Evolutionary conservation across 2,888 invertebrate genomes (phyloP), one percentile per base, ranked within the genome.

Genomic region (Beris morrisii): DNA sequence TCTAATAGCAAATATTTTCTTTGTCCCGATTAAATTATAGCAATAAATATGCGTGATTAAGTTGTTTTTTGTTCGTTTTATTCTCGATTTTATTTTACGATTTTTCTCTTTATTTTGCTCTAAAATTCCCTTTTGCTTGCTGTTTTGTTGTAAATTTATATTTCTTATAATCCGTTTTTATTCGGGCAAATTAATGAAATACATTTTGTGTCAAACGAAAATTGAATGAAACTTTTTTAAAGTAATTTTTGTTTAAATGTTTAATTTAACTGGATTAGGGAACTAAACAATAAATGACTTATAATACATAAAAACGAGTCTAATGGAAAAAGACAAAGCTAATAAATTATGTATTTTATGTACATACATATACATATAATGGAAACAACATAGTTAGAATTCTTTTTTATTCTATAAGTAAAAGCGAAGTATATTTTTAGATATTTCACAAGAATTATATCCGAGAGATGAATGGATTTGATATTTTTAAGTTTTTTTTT

Each of bases 11-110:
- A 48, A 50, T 46, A 46, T 38, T 57, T 44, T 53, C 45, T 53
- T 6, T 50, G 38, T 58, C 13, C 53, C 38, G 50, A 58, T 44
- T 38, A 58, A 66, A 66, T 66, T 65, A 65, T 65, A 65, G 56
- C 44, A 66, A 65, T 65, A 56, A 67, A 67, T 67, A 67, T 67
- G 64, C 67, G 43, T 52, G 58, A 66, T 50, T 66, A 66, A 48
- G 22, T 61, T 66, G 43, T 15, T 22, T 66, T 54, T 66, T 63
- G 28, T 50, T 44, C 28, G 9, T 66, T 54, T 66, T 63, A 12
- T 50, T 44, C 28, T 59, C 12, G 11, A 44, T 59, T 13, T 32
- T 57, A 32, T 57, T 13, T 43, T 57, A 32, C 30, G 13, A 50
- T 58, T 59, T n/a, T 15, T 65, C 22, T 48, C 45, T 55, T 46